Evolutionary conservation across 2,888 invertebrate genomes (phyloP), one percentile per base, ranked within the genome.

Genomic region (Acanthopleura granulata): DNA sequence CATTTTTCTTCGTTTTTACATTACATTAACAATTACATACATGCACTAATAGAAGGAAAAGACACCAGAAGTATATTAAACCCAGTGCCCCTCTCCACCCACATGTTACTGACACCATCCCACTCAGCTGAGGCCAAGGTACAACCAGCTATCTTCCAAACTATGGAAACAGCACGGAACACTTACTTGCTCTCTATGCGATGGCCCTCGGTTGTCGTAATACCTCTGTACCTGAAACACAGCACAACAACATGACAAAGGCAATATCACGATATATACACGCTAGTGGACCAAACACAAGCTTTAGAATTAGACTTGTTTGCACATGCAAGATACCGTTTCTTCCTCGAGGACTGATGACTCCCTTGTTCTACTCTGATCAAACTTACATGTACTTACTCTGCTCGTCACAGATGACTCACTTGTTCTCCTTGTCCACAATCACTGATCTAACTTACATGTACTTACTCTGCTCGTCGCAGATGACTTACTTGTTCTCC

Each of bases 401-500:
- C 40, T 40, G 40, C 40, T 40, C 9, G 40, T 40, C 40, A 40
- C 30, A 62, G 29, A 11, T 49, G 49, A n/a, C 80, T 79, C 81
- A 86, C 86, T 77, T 82, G 78, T 86, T 86, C 3, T 87, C 83
- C 77, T 83, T 74, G 75, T 90, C 92, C 27, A 93, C 90, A 77
- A 93, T 91, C 12, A 96, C 92, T 51, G 94, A 93, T 84, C 95
- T 94, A 57, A 96, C 93, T 16, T 94, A 93, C 82, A 96, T 93
- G 88, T 96, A 78, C 69, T 99, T 92, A 88, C 97, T 97, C 90
- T 98, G 99, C 22, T 96, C 93, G 30, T 98, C 98, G 74, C 98
- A 99, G 92, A 96, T 99, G 3, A 99, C 98, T 27, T 57, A 30
- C 51, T 51, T n/a, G 22, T 51, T 15, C 15, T 50, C n/a, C 12